Base-by-base conservation (phyloP, 2,888 invertebrate species). In the Dryocosmus kuriphilus region DNA sequence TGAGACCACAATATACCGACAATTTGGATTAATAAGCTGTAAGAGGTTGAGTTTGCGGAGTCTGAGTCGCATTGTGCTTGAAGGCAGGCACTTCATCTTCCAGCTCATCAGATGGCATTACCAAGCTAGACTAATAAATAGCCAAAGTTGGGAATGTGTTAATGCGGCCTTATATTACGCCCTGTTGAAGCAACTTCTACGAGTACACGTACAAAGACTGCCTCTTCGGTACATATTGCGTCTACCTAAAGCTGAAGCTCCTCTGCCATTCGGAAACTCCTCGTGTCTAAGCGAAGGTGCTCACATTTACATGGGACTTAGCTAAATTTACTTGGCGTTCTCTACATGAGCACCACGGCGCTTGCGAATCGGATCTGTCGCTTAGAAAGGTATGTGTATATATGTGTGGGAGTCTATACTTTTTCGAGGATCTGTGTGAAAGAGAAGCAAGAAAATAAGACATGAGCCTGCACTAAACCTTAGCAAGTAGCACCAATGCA, bases 81-180 rank as follows among this genome's bases (percentile, higher is more conserved):
- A 74, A 71, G 76, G 71, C 73, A 78, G 74, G 80, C 76, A 85
- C 84, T 85, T 83, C 82, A 83, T 85, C 86, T 86, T 83, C 73
- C 75, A 82, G 75, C 82, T 87, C 86, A 85, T 87, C 87, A 87
- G 85, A 87, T 85, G 86, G 86, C 86, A 87, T 89, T 88, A 88
- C 86, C 87, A 81, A 83, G 85, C 82, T 82, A 86, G 87, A 86
- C 88, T 89, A 87, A 89, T 89, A 88, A 88, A 89, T 89, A 89
- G 87, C 83, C 82, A 83, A 89, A 89, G 86, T 89, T 89, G 86
- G 86, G 88, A 85, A 86, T 86, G 86, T 85, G 88, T 88, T 89
- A 87, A 89, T 88, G 86, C 86, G 86, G 81, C 83, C 84, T 86
- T 87, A 84, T 85, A 87, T 88, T 86, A 87, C 84, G 82, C 78